Evolutionary conservation across 2,888 invertebrate genomes (phyloP).

Genomic region (Eucriotettix oculatus): DNA sequence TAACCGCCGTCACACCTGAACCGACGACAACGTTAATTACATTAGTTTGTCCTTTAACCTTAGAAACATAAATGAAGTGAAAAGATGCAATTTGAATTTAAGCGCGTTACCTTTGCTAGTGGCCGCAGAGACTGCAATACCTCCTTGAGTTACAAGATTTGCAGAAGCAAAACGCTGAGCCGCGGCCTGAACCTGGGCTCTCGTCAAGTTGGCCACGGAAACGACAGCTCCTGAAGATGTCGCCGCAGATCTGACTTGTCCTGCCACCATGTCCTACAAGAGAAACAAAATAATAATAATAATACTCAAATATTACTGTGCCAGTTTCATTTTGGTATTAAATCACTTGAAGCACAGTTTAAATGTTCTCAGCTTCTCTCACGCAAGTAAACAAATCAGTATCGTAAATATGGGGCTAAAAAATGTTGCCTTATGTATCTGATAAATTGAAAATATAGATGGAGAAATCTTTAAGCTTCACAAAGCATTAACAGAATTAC

Average conservation of each 20-base stretch:
- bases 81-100: not conserved
- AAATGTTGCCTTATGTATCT: no score
- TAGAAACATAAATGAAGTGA: not conserved
- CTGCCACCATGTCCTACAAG: constrained; percentile 16
- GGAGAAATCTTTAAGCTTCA: no score
- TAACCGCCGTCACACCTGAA: not conserved
- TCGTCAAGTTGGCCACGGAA: constrained; percentile 24
- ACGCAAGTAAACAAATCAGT: no score
- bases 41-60: no score
- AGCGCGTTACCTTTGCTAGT: constrained; percentile 2
- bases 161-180: constrained; percentile 18
- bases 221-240: constrained; percentile 19
- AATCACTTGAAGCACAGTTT: no score
- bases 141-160: constrained; percentile 10
- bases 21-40: no score
- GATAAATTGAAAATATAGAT: no score
- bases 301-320: no score
- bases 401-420: no score
- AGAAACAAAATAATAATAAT: not conserved
- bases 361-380: no score
- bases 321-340: not conserved
- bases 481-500: no score
- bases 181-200: constrained; percentile 23
- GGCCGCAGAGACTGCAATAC: constrained; percentile 16
- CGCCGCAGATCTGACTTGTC: constrained; percentile 11